phyloP scores from a whole-genome alignment of 2,888 invertebrate species.

The Troilus luridus region DNA sequence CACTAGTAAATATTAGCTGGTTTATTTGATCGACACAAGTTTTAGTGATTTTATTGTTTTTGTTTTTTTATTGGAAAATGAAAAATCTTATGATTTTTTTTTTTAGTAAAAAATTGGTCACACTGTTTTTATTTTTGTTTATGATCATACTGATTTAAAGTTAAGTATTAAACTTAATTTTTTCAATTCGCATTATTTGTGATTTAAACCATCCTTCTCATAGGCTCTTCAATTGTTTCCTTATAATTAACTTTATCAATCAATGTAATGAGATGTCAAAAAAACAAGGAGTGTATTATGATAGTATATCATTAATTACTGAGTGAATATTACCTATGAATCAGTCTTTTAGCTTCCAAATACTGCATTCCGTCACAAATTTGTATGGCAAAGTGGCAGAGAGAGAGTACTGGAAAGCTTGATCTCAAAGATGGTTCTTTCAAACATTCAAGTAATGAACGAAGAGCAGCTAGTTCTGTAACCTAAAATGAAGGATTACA shows the following conservation, averaged over 20 bases:
- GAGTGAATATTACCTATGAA: slow-evolving; percentile 79
- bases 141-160: too few relatives aligned
- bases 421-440: slow-evolving; percentile 91
- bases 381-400: slow-evolving; percentile 96
- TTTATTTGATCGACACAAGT: too few relatives aligned
- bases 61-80: too few relatives aligned
- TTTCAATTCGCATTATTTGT: too few relatives aligned
- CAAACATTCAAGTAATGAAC: slow-evolving; percentile 95
- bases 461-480: slow-evolving; percentile 94
- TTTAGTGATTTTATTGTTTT: too few relatives aligned
- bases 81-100: too few relatives aligned
- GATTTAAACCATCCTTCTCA: too few relatives aligned
- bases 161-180: too few relatives aligned
- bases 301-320: not conserved
- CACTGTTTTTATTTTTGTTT: too few relatives aligned
- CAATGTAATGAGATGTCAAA: not conserved
- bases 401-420: slow-evolving; percentile 91
- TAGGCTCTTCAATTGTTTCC: not conserved
- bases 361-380: slow-evolving; percentile 99
- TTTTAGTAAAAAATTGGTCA: too few relatives aligned
- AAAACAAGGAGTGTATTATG: not conserved
- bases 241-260: not conserved
- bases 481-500: slow-evolving; percentile 72
- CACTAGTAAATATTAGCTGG: too few relatives aligned
- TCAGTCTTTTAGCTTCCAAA: slow-evolving; percentile 94